Conservation (phyloP, 2,113 vertebrate species). For the Cariama cristata region DNA sequence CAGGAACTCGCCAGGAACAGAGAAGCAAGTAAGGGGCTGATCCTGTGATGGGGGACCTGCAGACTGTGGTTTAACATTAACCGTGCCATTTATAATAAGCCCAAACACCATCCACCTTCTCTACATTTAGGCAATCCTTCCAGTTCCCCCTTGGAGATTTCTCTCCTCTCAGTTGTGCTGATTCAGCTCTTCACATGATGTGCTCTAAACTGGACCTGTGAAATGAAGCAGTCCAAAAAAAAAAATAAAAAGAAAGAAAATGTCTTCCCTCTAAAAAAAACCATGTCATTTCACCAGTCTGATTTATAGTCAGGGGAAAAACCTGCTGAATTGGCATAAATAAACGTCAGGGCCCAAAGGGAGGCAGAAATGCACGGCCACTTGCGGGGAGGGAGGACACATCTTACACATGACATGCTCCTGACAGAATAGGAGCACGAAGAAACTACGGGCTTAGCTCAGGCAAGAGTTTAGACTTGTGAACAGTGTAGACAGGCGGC, state of each 20-base stretch:
- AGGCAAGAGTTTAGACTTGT: background rate
- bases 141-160: background rate
- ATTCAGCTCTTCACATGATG: background rate
- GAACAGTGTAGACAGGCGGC: background rate
- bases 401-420: rapidly evolving
- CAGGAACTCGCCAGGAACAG: background rate
- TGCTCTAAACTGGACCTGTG: background rate
- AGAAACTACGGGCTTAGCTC: background rate
- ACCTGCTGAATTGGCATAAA: background rate
- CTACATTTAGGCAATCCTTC: background rate
- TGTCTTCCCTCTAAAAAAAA: background rate
- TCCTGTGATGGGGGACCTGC: background rate
- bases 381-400: background rate
- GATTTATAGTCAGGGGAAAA: background rate
- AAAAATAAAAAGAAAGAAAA: background rate
- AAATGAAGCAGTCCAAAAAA: background rate
- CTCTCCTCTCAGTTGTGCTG: background rate
- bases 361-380: background rate
- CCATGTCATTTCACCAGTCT: background rate
- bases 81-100: background rate
- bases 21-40: background rate
- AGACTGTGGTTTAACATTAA: background rate
- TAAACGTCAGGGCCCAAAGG: background rate
- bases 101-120: background rate
- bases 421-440: conserved; percentile 22